Evolutionary conservation across 2,113 vertebrate species (phyloP), one percentile per base, ranked within the genome.

Genomic region (Cichladusa arquata): DNA sequence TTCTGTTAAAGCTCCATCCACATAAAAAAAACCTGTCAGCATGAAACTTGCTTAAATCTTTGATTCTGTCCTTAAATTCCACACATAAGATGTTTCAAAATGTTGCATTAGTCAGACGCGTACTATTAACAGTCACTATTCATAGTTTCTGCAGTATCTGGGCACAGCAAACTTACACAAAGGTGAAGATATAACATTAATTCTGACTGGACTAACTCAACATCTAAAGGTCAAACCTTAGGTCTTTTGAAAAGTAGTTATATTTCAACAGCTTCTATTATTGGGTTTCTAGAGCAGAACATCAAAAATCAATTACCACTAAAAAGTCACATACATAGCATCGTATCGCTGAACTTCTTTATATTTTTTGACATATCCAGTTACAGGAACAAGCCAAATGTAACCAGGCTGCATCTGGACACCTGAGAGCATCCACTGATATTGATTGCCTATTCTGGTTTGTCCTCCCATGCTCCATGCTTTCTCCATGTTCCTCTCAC

Each of bases 381-480:
- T 44, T 86, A 57, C 4, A 82, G 23, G 25, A 81, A 47, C 15
- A 45, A 88, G 22, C 12, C 45, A 88, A 72, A 86, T 20, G 24
- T 58, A 90, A 8, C 48, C 44, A 54, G 8, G 8, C 20, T 86
- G 20, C 18, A 44, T 71, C 11, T 62, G 53, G 40, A 65, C 33
- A 22, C 28, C 44, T 40, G 19, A 66, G 22, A 90, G 8, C 26
- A 70, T 44, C 14, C 44, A 36, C 3, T 18, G 14, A 58, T 62
- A 85, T 3, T 38, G 22, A 57, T 36, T 65, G 12, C 1, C 6
- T 74, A 0, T 60, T 83, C 60, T 44, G 12, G 7, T 17, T 31
- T 3, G 0, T 62, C 51, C 18, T 72, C 34, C 47, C 0, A 1
- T 56, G 28, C 6, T 67, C 24, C 12, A 23, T 48, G 33, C 4